Evolutionary conservation across 92 coral and sea anemone genomes (phyloP).

Genomic region (Zoanthus sociatus): DNA sequence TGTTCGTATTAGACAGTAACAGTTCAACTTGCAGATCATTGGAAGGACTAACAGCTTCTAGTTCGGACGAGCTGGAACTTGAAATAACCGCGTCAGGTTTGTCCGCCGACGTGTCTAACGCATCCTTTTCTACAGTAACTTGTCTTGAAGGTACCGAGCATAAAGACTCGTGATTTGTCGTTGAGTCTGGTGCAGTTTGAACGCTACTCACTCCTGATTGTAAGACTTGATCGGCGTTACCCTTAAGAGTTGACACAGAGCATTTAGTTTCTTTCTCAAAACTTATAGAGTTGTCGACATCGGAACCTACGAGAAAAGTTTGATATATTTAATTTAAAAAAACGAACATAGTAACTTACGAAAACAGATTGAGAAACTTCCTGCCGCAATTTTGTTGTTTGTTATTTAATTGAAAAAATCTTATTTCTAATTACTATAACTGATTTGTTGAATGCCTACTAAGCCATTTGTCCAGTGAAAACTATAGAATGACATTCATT

Average conservation of each 20-base stretch:
- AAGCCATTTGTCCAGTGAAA: too few species aligned
- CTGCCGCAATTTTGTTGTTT: too few species aligned
- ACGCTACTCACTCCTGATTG: background rate
- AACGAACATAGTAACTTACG: too few species aligned
- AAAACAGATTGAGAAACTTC: too few species aligned
- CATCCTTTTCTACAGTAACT: background rate
- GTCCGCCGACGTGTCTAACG: conserved; percentile 1
- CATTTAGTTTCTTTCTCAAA: background rate
- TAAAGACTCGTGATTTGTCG: background rate
- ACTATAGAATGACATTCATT: too few species aligned
- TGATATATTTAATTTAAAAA: too few species aligned
- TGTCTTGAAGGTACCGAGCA: background rate
- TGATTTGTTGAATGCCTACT: too few species aligned
- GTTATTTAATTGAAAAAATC: too few species aligned
- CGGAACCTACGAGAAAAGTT: background rate
- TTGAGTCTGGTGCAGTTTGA: background rate
- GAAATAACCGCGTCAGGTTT: conserved; percentile 47
- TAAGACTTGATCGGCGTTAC: background rate
- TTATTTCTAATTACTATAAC: too few species aligned
- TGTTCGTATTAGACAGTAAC: background rate
- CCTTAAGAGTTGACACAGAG: background rate
- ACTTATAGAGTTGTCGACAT: background rate
- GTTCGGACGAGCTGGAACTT: conserved; percentile 9
- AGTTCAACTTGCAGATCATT: background rate
- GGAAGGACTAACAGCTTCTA: background rate